Conservation (phyloP, 1,140 invertebrate species). For the Papilio dardanus region DNA sequence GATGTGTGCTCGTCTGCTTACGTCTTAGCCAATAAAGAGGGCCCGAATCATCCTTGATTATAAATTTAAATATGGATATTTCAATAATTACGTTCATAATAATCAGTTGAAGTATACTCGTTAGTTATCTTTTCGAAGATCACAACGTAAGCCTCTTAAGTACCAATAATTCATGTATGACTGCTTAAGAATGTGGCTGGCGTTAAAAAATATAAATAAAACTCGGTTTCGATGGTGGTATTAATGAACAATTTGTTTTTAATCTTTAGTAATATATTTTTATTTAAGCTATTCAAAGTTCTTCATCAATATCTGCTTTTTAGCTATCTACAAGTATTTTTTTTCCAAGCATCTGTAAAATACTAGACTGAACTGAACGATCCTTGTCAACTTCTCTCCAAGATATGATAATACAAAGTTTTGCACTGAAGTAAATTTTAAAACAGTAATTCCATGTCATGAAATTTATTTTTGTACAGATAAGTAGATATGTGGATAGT, state of each 20-base stretch:
- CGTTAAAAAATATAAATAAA: slow-evolving; percentile 6
- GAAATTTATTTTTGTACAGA: too few species aligned
- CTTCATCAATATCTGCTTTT: neutral
- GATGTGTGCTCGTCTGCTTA: slow-evolving; percentile 57
- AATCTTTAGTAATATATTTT: neutral
- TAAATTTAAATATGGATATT: slow-evolving; percentile 56
- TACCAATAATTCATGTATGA: slow-evolving; percentile 19
- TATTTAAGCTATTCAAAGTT: neutral
- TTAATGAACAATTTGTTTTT: slow-evolving; percentile 20
- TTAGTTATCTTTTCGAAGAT: slow-evolving; percentile 28
- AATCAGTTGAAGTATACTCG: slow-evolving; percentile 44
- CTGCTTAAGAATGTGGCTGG: slow-evolving; percentile 4
- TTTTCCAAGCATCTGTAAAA: neutral
- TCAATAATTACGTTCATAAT: slow-evolving; percentile 46
- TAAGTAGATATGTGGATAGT: too few species aligned
- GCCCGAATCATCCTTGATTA: slow-evolving; percentile 56
- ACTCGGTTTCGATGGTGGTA: slow-evolving; percentile 5
- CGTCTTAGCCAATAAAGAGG: slow-evolving; percentile 43
- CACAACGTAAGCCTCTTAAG: slow-evolving; percentile 25
- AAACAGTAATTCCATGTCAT: too few species aligned
- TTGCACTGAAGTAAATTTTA: too few species aligned
- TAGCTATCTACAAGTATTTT: neutral
- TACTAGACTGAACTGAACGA: neutral
- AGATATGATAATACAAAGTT: too few species aligned
- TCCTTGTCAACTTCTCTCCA: too few species aligned